Conservation (phyloP, 2,888 invertebrate species). For the Thecophora atra region DNA sequence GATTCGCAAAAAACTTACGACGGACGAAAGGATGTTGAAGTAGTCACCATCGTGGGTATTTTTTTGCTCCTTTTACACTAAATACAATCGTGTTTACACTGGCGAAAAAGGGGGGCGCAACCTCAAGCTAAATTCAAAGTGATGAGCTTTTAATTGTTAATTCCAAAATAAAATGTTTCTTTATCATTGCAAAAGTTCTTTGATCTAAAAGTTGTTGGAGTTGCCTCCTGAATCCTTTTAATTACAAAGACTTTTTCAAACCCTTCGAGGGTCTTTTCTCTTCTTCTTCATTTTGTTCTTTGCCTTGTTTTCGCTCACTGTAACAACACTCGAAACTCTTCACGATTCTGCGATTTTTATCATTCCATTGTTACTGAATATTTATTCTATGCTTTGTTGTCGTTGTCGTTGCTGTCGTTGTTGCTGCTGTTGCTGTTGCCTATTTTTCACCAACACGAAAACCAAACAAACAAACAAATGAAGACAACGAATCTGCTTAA, state of each 20-base stretch:
- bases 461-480: too few species aligned
- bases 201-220: not conserved
- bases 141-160: too few species aligned
- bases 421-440: not conserved
- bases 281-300: too few species aligned
- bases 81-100: not conserved
- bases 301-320: conserved; percentile 20
- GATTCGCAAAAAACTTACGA: not conserved
- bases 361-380: conserved; percentile 32
- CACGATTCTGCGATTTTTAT: conserved; percentile 28
- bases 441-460: conserved; percentile 30
- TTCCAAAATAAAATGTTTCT: too few species aligned
- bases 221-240: not conserved
- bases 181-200: too few species aligned
- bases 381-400: conserved; percentile 21
- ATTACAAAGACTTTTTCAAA: not conserved
- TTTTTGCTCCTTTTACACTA: conserved; percentile 29
- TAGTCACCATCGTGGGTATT: not conserved
- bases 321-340: conserved; percentile 13
- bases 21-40: conserved; percentile 13
- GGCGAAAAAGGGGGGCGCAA: too few species aligned
- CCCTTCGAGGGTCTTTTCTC: not conserved
- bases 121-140: too few species aligned
- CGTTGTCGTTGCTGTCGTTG: not conserved
- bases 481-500: not conserved